These are phyloP conservation scores for Numida meleagris DNA, from an alignment of 2,113 vertebrate species.

Conservation along the genomic window DNA sequence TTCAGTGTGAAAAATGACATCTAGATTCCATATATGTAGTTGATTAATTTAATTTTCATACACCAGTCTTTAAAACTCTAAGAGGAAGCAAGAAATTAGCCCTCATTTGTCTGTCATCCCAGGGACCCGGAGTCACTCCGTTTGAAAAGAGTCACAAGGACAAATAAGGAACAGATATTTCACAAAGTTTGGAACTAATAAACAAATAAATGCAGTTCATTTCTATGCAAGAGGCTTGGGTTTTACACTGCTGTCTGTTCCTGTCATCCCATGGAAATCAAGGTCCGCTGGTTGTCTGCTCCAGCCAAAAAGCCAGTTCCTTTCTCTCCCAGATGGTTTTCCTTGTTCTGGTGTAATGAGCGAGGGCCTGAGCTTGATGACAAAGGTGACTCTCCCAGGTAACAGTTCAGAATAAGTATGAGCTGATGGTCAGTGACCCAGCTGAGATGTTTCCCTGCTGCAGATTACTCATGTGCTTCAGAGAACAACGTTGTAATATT, in stretches of 20 bases:
- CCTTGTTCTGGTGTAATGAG: neutral
- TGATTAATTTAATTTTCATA: neutral
- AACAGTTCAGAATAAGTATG: neutral
- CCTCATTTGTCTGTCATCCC: neutral
- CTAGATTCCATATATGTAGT: neutral
- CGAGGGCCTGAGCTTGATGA: neutral
- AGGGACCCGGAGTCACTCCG: neutral
- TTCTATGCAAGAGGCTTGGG: neutral
- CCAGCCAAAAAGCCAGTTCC: neutral
- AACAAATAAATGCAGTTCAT: neutral
- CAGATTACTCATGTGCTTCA: neutral
- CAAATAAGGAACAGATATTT: neutral
- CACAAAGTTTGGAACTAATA: neutral
- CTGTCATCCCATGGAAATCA: neutral
- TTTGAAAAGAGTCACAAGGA: neutral
- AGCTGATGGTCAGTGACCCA: neutral
- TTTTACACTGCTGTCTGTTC: neutral
- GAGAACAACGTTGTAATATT: neutral
- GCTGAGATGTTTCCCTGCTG: neutral
- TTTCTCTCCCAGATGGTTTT: neutral
- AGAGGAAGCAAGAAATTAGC: neutral
- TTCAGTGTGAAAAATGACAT: neutral
- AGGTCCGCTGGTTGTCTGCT: neutral
- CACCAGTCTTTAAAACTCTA: neutral
- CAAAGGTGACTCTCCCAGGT: fast-evolving